Evolutionary conservation across 2,797 vertebrate species (phyloP), one percentile per base, ranked within the genome.

Genomic region (Poecile montanus): DNA sequence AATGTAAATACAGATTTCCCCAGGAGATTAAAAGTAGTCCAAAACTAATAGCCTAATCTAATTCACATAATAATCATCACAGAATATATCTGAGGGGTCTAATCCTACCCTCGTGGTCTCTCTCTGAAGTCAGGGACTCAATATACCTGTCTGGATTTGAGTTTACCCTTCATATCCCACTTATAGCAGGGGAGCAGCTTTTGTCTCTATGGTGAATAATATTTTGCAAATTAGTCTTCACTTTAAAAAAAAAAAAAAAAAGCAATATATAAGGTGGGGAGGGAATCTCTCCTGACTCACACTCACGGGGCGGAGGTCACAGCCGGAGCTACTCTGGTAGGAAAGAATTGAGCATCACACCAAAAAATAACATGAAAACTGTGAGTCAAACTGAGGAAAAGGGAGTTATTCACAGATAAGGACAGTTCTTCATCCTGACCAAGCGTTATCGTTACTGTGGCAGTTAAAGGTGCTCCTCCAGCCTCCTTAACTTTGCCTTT

Each of bases 11-110:
- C 34, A 81, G 66, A 76, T 94, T 88, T 87, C 57, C 91, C 47
- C 78, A 65, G 70, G 65, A 93, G 91, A 94, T 73, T 87, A 94
- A 92, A 97, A 95, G n/a, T 80, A 93, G 91, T 92, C 89, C 89
- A 94, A 93, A 94, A 91, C 85, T 93, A 96, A 96, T 91, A 92
- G 75, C 36, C 57, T 93, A 63, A 88, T 85, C 53, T 94, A 88
- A 97, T 95, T 93, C 93, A 88, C 57, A 48, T 95, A 91, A 92
- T 74, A 53, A 76, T 91, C 61, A 62, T 50, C 47, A 78, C 0
- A 0, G 50, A 83, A 65, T 63, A 32, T 44, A 36, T 85, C 50
- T 9, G 21, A 17, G 48, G 50, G 76, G 58, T 50, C 66, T 89
- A 89, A 81, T 88, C 75, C 82, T 91, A 78, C 48, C 44, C 25